Percentiles rank a stretch among this genome's conserved stretches.
phyloP scores from a whole-genome alignment of 2,113 vertebrate species.

The Halcyon malimbica region DNA sequence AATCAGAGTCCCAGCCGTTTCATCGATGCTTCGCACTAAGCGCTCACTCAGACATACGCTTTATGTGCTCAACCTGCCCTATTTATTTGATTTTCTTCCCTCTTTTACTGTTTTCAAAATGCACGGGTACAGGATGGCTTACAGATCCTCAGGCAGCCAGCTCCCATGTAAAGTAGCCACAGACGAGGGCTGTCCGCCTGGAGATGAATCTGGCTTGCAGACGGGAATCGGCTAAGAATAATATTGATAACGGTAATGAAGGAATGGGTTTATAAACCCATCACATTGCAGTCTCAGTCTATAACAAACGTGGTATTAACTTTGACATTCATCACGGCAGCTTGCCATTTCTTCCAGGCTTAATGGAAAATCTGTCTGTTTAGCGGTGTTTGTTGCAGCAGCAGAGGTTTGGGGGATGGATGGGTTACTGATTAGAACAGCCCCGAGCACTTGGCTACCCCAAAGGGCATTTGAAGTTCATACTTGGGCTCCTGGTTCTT shows the following conservation, averaged over 20 bases:
- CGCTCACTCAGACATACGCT: slow-evolving; percentile 33
- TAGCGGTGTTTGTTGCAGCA: slow-evolving; percentile 23
- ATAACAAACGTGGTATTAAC: slow-evolving; percentile 50
- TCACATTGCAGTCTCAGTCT: slow-evolving; percentile 34
- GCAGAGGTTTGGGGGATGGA: neutral
- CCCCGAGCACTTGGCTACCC: neutral
- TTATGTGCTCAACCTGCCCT: slow-evolving; percentile 36
- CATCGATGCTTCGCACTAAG: neutral
- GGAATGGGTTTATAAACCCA: slow-evolving; percentile 56
- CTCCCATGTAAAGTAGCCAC: slow-evolving; percentile 3
- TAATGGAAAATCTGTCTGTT: slow-evolving; percentile 58
- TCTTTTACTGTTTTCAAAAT: slow-evolving; percentile 37
- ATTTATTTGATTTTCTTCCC: slow-evolving; percentile 34
- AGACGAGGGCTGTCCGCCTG: neutral
- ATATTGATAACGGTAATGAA: slow-evolving; percentile 56
- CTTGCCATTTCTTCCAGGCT: slow-evolving; percentile 53
- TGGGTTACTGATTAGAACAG: slow-evolving; percentile 30
- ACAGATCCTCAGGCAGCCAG: slow-evolving; percentile 29
- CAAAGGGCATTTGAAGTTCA: slow-evolving; percentile 53
- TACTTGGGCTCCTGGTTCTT: neutral
- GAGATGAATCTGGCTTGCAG: neutral
- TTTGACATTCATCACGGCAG: slow-evolving; percentile 64
- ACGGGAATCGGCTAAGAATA: neutral
- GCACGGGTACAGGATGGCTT: slow-evolving; percentile 5
- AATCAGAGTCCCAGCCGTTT: slow-evolving; percentile 70